Conservation (phyloP, 2,113 vertebrate species). For the Nannobrachium achirus region DNA sequence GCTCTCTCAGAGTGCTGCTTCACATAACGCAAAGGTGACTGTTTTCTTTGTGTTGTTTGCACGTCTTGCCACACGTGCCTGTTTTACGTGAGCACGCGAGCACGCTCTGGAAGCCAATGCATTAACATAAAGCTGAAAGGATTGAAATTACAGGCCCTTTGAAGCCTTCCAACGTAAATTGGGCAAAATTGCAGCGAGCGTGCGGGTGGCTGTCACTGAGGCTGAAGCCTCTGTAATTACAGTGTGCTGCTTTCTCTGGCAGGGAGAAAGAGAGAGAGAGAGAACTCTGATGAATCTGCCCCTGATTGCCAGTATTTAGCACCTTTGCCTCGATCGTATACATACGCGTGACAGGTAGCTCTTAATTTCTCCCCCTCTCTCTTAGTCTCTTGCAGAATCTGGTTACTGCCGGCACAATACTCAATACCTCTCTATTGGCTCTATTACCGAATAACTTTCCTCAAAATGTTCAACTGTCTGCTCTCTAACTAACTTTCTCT, state of each 20-base stretch:
- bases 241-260: slow-evolving; percentile 64
- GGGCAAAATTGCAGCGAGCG: slow-evolving; percentile 78
- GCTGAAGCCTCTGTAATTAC: slow-evolving; percentile 80
- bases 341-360: slow-evolving; percentile 72
- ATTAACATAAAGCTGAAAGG: slow-evolving; percentile 78
- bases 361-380: slow-evolving; percentile 31
- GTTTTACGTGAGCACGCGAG: slow-evolving; percentile 50
- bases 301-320: slow-evolving; percentile 81
- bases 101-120: slow-evolving; percentile 53
- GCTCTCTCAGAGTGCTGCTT: too few species aligned
- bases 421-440: too few species aligned
- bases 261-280: slow-evolving; percentile 58
- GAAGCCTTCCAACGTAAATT: slow-evolving; percentile 75
- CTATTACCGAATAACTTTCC: too few species aligned
- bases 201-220: slow-evolving; percentile 69
- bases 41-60: too few species aligned
- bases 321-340: slow-evolving; percentile 66
- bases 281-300: slow-evolving; percentile 74
- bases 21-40: too few species aligned
- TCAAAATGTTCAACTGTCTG: too few species aligned
- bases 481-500: background rate
- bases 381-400: background rate
- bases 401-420: too few species aligned
- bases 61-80: slow-evolving; percentile 12
- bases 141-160: slow-evolving; percentile 78